Evolutionary conservation across 2,113 vertebrate species (phyloP), one percentile per base, ranked within the genome.

Genomic region (Galemys pyrenaicus): DNA sequence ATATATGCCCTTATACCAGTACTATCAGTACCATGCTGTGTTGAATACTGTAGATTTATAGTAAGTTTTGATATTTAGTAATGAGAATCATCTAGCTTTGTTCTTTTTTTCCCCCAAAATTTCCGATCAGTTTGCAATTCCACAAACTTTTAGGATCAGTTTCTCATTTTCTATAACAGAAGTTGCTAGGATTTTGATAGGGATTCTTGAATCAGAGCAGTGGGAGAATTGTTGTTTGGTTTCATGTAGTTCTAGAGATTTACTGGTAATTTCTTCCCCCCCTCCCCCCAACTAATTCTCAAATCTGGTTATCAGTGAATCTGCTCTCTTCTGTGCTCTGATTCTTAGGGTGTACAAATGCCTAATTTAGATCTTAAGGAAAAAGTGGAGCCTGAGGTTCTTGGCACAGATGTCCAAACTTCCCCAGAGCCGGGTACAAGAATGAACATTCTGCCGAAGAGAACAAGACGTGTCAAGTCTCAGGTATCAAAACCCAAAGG

Each of bases 391-490:
- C 92, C 98, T 94, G 98, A 98, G 58, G 98, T 98, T 83, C 98
- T 98, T 81, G 95, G 96, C 91, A 97, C 96, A 95, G 98, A 98
- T 94, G 96, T 97, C 74, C 98, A 98, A 89, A 96, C 97, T 96
- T 98, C 98, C 30, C 96, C 98, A 73, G 98, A 98, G 87, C 97
- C 98, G 9, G 98, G 97, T 77, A 97, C 98, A 87, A 98, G 98
- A 94, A 97, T 97, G 97, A 98, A 98, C 0, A 96, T 98, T 68
- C 92, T 98, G 77, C 97, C 98, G 84, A 99, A 99, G 97, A 98
- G 98, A 97, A 98, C 98, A 90, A 98, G 98, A 94, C 98, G 98
- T 0, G 95, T 98, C 92, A 99, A 99, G 89, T 98, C 98, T 79
- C 98, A 99, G 98, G 98, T 98, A 98, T 80, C 62, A 28, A 30